Evolutionary conservation across 1,140 invertebrate species (phyloP).

Genomic region (Eubasilissa regina): DNA sequence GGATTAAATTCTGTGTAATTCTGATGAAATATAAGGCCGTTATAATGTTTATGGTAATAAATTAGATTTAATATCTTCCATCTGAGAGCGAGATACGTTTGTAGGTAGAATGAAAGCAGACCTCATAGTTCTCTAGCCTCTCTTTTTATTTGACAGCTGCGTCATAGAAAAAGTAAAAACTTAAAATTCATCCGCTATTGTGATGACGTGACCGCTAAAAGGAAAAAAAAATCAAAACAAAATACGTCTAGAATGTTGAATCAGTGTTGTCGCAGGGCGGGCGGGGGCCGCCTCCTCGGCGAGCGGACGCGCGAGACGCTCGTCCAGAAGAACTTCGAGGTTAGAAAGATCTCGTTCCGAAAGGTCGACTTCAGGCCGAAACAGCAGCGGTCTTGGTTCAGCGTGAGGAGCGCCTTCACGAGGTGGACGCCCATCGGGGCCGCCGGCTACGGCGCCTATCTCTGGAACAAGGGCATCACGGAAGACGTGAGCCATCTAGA

Average conservation of each 20-base stretch:
- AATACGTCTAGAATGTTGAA: slow-evolving; percentile 1
- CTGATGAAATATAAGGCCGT: too few species aligned
- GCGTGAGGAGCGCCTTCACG: slow-evolving; percentile 68
- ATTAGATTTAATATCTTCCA: too few species aligned
- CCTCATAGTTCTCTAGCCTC: neutral
- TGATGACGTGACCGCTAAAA: slow-evolving; percentile 15
- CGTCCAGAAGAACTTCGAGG: slow-evolving; percentile 22
- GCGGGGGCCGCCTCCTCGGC: neutral
- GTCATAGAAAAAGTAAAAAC: slow-evolving; percentile 3
- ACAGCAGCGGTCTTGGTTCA: slow-evolving; percentile 64
- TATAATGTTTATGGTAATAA: too few species aligned
- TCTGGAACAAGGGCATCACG: slow-evolving; percentile 67
- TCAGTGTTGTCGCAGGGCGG: neutral
- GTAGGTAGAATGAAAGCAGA: too few species aligned
- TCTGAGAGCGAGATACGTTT: too few species aligned
- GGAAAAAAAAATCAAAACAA: neutral
- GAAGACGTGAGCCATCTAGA: slow-evolving; percentile 69
- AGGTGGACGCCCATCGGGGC: slow-evolving; percentile 69
- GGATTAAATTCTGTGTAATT: too few species aligned
- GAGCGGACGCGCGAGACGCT: neutral
- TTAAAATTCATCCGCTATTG: neutral
- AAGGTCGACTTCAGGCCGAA: neutral
- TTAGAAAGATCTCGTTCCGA: slow-evolving; percentile 22
- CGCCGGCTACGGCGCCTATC: slow-evolving; percentile 69
- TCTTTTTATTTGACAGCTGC: neutral